These are phyloP conservation scores for Actinostola sp. DNA, from an alignment of 92 coral and sea anemone species.

Conservation along the genomic window DNA sequence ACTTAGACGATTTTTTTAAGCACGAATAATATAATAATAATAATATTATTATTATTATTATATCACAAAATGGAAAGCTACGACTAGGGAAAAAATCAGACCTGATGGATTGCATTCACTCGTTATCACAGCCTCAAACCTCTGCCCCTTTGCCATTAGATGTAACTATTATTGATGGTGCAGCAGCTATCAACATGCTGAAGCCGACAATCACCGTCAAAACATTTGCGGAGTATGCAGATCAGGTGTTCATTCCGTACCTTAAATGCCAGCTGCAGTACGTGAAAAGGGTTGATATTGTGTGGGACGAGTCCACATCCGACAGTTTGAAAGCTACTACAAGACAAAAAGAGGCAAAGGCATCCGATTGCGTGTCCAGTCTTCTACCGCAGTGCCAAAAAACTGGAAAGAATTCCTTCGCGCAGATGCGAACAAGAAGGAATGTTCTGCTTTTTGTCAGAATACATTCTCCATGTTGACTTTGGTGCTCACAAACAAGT, in stretches of 20 bases:
- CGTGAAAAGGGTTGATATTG: slow-evolving; percentile 35
- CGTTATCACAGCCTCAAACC: slow-evolving; percentile 18
- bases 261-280: slow-evolving; percentile 25
- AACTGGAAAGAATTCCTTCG: slow-evolving; percentile 1
- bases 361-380: slow-evolving; percentile 5
- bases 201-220: slow-evolving; percentile 40
- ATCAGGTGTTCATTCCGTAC: slow-evolving; percentile 12
- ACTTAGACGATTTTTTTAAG: slow-evolving; percentile 46
- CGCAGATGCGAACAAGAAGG: slow-evolving; percentile 1
- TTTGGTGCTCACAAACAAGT: too few relatives aligned
- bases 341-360: neutral
- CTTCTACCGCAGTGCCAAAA: neutral
- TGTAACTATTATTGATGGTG: slow-evolving; percentile 51
- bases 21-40: too few relatives aligned
- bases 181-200: slow-evolving; percentile 52
- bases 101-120: slow-evolving; percentile 37
- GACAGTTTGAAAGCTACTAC: slow-evolving; percentile 29
- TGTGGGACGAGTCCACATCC: slow-evolving; percentile 24
- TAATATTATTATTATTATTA: slow-evolving; percentile 28
- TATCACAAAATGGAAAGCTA: slow-evolving; percentile 48
- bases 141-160: slow-evolving; percentile 32
- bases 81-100: slow-evolving; percentile 51
- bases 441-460: too few relatives aligned
- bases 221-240: slow-evolving; percentile 47
- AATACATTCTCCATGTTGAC: neutral